Base-by-base conservation (phyloP, 2,797 vertebrate species). In the Erpetoichthys calabaricus region DNA sequence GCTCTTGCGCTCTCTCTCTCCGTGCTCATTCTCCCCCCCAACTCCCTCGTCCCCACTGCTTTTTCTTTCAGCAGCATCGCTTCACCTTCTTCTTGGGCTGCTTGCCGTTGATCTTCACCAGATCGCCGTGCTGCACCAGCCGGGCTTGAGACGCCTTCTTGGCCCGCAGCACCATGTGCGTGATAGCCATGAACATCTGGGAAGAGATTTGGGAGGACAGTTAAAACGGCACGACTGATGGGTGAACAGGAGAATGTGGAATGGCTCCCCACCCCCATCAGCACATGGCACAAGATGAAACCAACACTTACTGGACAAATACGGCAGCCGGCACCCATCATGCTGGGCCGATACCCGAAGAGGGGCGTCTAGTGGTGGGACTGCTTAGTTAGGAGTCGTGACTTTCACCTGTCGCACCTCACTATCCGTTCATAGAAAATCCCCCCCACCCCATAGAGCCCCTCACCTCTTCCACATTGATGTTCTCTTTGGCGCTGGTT, bases 101-200 rank as follows among this genome's bases (percentile, higher is more conserved):
- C 10, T 55, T 50, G 55, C 60, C 81, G 61, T 78, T 83, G 57
- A 91, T 87, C 74, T 85, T 81, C 49, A 91, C 89, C 0, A 86
- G 86, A 75, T 88, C 86, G 7, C 77, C 82, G 4, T 80, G 71
- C 45, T 85, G 81, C 0, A 83, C 67, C 9, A 88, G 83, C 49
- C 77, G 45, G 62, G 72, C 84, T 76, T 86, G 82, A 60, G 80
- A 87, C 68, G 86, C 82, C 65, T 86, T 87, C 78, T 91, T 90
- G 58, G 78, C 77, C 41, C 77, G 71, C 3, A 91, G 83, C 4
- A 90, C 87, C 82, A 89, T 83, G 71, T 72, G 74, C 3, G 87
- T 88, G 68, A 90, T 86, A 2, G 86, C 81, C 71, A 88, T 87
- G 71, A 91, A 91, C 88, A 91, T 91, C 89, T 91, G 71, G 0